Conservation (phyloP, 2,888 invertebrate genomes). For the Apamea crenata region DNA sequence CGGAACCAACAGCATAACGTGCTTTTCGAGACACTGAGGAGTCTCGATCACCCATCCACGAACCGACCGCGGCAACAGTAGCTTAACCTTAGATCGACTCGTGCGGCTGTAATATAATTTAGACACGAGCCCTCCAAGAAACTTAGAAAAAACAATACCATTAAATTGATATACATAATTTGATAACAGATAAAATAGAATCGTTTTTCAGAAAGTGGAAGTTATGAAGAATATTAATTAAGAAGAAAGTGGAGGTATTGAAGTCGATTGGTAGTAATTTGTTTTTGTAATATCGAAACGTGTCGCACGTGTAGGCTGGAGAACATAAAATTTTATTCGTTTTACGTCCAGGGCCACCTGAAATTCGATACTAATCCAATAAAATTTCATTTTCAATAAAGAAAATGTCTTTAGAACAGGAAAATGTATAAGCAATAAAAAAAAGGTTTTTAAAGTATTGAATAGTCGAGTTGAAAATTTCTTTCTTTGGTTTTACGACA, state of each 20-base stretch:
- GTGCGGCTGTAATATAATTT: too few species aligned
- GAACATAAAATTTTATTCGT: slow-evolving; percentile 40
- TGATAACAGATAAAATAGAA: not conserved
- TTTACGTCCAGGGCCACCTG: not conserved
- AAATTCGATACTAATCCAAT: slow-evolving; percentile 29
- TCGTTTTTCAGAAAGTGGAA: not conserved
- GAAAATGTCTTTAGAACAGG: slow-evolving; percentile 4
- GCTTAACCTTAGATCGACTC: not conserved
- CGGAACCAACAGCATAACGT: too few species aligned
- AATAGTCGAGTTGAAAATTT: not conserved
- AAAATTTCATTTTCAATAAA: slow-evolving; percentile 21
- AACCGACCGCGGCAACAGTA: not conserved
- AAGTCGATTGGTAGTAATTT: not conserved
- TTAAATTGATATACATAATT: not conserved
- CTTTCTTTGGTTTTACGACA: slow-evolving; percentile 6
- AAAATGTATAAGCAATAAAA: not conserved
- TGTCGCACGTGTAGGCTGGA: not conserved
- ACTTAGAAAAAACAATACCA: not conserved
- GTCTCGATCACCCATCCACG: too few species aligned
- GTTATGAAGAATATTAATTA: too few species aligned
- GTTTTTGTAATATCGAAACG: slow-evolving; percentile 15
- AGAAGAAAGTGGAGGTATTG: too few species aligned
- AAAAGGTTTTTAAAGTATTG: slow-evolving; percentile 1
- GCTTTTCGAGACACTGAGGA: too few species aligned
- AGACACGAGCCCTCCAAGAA: not conserved